These are phyloP conservation scores for Ernsta delagoae DNA, from an alignment of 2,888 invertebrate genomes.

Conservation along the genomic window DNA sequence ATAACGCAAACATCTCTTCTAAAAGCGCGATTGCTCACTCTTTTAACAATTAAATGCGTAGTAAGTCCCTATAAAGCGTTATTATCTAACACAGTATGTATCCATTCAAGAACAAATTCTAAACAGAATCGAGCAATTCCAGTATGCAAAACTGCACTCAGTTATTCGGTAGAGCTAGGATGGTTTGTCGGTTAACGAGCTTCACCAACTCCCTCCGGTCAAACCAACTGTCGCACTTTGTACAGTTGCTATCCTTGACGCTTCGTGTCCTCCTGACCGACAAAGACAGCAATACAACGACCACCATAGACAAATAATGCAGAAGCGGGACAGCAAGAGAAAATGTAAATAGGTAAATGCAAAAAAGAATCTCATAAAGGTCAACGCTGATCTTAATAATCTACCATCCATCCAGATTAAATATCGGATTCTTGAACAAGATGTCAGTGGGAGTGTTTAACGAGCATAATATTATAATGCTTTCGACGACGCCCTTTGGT, in stretches of 20 bases:
- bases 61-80: too few species aligned
- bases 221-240: slow-evolving; percentile 14
- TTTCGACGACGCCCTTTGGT: not conserved
- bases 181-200: slow-evolving; percentile 10
- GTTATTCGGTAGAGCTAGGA: not conserved
- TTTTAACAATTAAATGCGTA: too few species aligned
- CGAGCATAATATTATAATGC: slow-evolving; percentile 6
- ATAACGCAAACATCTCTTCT: too few species aligned
- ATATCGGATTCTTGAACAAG: slow-evolving; percentile 2
- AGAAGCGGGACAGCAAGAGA: too few species aligned
- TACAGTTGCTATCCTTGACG: slow-evolving; percentile 28
- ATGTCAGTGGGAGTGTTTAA: slow-evolving; percentile 18
- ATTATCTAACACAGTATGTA: too few species aligned
- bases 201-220: slow-evolving; percentile 2
- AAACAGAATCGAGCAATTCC: not conserved
- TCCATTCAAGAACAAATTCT: too few species aligned
- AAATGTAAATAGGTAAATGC: not conserved
- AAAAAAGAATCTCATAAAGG: slow-evolving; percentile 24
- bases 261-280: slow-evolving; percentile 6
- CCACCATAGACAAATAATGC: too few species aligned
- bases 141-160: slow-evolving; percentile 21
- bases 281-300: too few species aligned
- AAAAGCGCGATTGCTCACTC: too few species aligned
- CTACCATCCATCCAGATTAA: slow-evolving; percentile 25
- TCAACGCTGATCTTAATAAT: slow-evolving; percentile 25